These are phyloP conservation scores for Eleutherodactylus coqui DNA, from an alignment of 2,797 vertebrate species.

Conservation along the genomic window DNA sequence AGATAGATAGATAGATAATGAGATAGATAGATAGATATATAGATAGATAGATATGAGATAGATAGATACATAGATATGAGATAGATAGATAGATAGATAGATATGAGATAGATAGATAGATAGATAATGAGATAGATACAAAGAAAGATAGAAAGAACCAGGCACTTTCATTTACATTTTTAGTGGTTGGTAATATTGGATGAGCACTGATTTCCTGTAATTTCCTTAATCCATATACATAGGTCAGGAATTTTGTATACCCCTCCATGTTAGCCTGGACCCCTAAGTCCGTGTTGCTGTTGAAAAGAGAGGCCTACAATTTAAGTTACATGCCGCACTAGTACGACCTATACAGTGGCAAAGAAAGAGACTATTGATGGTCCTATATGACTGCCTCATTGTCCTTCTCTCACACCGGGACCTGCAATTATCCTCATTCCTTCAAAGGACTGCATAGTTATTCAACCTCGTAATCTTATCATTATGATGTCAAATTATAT, in stretches of 20 bases:
- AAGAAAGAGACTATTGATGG: conserved; percentile 60
- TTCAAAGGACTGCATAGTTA: conserved; percentile 52
- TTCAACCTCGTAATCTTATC: conserved; percentile 60
- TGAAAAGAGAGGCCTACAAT: background rate
- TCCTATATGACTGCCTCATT: conserved; percentile 56
- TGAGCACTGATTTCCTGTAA: background rate
- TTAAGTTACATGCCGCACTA: conserved; percentile 8
- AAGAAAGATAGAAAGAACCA: background rate
- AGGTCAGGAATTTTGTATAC: background rate
- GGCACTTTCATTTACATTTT: too few species aligned
- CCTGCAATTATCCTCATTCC: conserved; percentile 59
- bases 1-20: conserved; percentile 9
- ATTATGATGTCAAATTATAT: conserved; percentile 63
- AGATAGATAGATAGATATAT: background rate
- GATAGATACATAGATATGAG: background rate
- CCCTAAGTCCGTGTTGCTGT: background rate
- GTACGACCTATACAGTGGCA: background rate
- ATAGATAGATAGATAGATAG: conserved; percentile 8
- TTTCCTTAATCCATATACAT: background rate
- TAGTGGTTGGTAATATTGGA: background rate
- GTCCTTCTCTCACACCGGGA: conserved; percentile 31
- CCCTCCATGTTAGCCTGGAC: background rate
- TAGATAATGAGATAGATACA: background rate
- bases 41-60: background rate
- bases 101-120: conserved; percentile 11